These are phyloP conservation scores for Calephelis virginiensis DNA, from an alignment of 1,140 invertebrate species.

Conservation along the genomic window DNA sequence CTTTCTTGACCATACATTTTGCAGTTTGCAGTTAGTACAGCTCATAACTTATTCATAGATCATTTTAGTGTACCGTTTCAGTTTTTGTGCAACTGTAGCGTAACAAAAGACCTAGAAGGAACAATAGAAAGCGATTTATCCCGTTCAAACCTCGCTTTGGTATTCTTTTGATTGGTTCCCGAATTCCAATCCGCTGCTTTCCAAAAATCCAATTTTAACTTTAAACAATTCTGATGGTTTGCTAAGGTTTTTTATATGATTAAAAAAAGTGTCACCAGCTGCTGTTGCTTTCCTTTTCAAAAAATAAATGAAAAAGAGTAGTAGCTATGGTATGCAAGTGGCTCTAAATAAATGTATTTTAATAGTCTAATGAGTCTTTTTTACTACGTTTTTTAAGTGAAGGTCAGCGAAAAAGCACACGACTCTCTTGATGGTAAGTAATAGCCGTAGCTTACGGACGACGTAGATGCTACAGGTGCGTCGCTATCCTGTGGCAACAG, in stretches of 20 bases:
- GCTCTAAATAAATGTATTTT: too few species aligned
- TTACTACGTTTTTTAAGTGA: too few species aligned
- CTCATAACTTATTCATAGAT: conserved; percentile 52
- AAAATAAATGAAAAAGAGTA: too few species aligned
- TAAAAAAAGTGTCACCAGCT: background rate
- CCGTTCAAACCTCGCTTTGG: conserved; percentile 39
- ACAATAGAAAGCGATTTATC: conserved; percentile 68
- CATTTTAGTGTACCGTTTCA: conserved; percentile 50
- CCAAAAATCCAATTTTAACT: conserved; percentile 17
- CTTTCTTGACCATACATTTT: background rate
- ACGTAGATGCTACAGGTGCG: too few species aligned
- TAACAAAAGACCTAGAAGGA: conserved; percentile 63
- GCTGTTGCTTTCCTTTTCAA: background rate
- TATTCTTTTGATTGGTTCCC: conserved; percentile 62
- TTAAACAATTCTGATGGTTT: conserved; percentile 11
- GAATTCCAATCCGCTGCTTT: conserved; percentile 27
- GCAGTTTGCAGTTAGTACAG: background rate
- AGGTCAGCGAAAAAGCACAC: too few species aligned
- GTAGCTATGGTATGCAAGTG: too few species aligned
- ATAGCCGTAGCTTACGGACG: too few species aligned
- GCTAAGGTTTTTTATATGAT: background rate
- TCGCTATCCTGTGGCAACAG: too few species aligned
- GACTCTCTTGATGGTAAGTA: too few species aligned
- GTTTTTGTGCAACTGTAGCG: conserved; percentile 31
- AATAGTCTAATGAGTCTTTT: too few species aligned